Evolutionary conservation across 2,888 invertebrate genomes (phyloP).

Genomic region (Hoplodrina ambigua): DNA sequence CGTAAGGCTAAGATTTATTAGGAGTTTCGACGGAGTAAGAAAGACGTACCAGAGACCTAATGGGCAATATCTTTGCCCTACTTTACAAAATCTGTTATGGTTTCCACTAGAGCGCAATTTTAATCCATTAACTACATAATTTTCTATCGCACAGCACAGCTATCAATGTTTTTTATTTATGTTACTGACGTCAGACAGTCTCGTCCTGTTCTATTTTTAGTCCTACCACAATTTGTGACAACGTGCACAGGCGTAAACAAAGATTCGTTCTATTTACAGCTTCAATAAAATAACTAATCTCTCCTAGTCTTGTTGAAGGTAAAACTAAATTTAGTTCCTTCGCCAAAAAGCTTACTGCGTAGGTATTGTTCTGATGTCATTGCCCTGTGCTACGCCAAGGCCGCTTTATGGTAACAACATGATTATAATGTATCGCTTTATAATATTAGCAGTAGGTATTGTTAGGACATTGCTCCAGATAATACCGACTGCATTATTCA

Average conservation of each 20-base stretch:
- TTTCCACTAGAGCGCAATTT: slow-evolving; percentile 22
- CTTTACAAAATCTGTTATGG: slow-evolving; percentile 1
- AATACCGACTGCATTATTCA: slow-evolving; percentile 23
- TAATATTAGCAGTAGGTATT: slow-evolving; percentile 73
- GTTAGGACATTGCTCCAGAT: slow-evolving; percentile 29
- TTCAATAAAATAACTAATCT: slow-evolving; percentile 15
- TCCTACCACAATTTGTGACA: slow-evolving; percentile 20
- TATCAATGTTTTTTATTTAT: slow-evolving; percentile 20
- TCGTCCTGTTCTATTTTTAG: slow-evolving; percentile 36
- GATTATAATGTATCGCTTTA: slow-evolving; percentile 83
- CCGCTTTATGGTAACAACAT: slow-evolving; percentile 76
- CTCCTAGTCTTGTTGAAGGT: slow-evolving; percentile 21
- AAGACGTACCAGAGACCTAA: not conserved
- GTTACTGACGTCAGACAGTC: slow-evolving; percentile 25
- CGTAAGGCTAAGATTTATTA: not conserved
- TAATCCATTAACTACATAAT: slow-evolving; percentile 12
- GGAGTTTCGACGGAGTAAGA: not conserved
- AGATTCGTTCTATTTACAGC: slow-evolving; percentile 17
- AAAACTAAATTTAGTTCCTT: slow-evolving; percentile 30
- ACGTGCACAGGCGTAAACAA: slow-evolving; percentile 12
- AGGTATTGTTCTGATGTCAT: slow-evolving; percentile 61
- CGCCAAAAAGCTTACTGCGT: slow-evolving; percentile 37
- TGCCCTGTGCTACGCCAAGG: slow-evolving; percentile 62
- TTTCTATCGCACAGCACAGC: not conserved
- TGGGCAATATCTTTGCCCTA: not conserved